Evolutionary conservation across 2,797 vertebrate genomes (phyloP).

Genomic region (Malurus splendens): DNA sequence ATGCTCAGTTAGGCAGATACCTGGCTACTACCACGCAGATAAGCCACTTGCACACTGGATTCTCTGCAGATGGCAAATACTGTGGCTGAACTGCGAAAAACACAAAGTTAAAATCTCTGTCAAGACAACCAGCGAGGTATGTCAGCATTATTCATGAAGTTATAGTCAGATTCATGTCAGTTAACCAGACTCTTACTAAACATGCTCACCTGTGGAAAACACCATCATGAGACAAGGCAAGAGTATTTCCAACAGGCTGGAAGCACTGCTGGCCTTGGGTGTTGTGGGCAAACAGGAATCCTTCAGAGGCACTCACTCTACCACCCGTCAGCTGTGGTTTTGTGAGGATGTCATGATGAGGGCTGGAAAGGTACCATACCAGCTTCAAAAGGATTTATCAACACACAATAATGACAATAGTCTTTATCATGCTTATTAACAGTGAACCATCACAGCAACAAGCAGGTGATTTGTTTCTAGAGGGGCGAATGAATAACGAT

Average conservation of each 20-base stretch:
- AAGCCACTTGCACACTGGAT: neutral
- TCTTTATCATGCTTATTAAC: neutral
- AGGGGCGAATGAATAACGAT: neutral
- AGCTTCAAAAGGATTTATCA: neutral
- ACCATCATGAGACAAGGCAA: neutral
- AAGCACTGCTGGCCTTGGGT: neutral
- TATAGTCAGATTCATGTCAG: neutral
- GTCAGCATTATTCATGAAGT: neutral
- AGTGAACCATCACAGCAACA: neutral
- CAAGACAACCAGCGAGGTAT: neutral
- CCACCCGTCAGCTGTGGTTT: neutral
- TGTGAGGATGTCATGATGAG: neutral
- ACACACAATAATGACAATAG: neutral
- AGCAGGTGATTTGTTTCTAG: neutral
- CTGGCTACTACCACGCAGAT: neutral
- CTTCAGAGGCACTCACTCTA: neutral
- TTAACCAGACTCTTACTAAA: neutral
- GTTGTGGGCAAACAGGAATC: neutral
- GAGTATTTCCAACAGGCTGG: neutral
- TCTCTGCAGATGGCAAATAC: neutral
- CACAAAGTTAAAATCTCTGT: neutral
- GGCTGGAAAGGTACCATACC: neutral
- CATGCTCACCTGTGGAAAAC: neutral
- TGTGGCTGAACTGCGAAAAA: neutral
- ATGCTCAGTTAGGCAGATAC: neutral